These are phyloP conservation scores for Corynorhinus townsendii DNA, from an alignment of 2,113 vertebrate species.

Conservation along the genomic window DNA sequence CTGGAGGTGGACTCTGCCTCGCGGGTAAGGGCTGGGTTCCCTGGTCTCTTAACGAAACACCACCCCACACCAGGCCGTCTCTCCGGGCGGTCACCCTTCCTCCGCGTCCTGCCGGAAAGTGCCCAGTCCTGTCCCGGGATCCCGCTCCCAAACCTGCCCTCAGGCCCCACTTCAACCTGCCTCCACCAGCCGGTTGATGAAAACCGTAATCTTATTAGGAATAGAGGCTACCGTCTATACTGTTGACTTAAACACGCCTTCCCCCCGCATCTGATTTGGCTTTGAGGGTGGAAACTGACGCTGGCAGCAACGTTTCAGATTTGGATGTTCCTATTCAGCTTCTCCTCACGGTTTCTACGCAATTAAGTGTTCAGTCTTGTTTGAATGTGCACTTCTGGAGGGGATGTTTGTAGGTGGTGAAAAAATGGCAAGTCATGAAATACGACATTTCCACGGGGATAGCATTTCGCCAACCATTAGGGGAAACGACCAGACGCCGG, in stretches of 20 bases:
- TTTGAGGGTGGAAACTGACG: conserved; percentile 26
- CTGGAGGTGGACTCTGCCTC: background rate
- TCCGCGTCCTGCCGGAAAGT: background rate
- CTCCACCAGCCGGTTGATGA: background rate
- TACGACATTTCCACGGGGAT: background rate
- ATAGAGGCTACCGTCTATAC: background rate
- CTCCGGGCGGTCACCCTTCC: background rate
- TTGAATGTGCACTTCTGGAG: background rate
- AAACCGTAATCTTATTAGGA: background rate
- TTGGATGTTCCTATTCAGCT: conserved; percentile 11
- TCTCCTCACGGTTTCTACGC: conserved; percentile 35
- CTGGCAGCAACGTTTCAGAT: conserved; percentile 22
- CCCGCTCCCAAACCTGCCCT: accelerated
- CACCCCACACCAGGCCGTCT: background rate
- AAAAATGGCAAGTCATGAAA: background rate
- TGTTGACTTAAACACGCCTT: background rate
- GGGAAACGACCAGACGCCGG: accelerated
- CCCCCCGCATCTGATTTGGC: conserved; percentile 5
- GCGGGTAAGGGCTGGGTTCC: background rate
- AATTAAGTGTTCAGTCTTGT: conserved; percentile 4
- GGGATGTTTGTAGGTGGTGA: background rate
- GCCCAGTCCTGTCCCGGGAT: background rate
- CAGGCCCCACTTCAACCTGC: background rate
- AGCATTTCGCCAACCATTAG: background rate
- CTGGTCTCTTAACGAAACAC: background rate